Evolutionary conservation across 2,888 invertebrate genomes (phyloP), one percentile per base, ranked within the genome.

Genomic region (Spilosoma lubricipeda): DNA sequence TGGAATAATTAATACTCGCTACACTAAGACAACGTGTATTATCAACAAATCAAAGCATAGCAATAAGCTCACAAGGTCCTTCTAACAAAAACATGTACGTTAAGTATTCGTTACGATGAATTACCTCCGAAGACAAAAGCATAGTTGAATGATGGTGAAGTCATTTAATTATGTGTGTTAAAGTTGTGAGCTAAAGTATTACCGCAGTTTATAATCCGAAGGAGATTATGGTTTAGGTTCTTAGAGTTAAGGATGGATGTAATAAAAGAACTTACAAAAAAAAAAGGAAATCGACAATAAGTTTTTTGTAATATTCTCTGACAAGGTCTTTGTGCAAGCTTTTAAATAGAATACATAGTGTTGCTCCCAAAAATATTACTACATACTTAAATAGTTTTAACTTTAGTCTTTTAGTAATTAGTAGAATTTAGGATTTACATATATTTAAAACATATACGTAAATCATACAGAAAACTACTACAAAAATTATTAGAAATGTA

Each of bases 31-130:
- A 70, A 70, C 23, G 30, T 64, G 33, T 36, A 23, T 45, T 63
- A 83, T 80, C 77, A 81, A 81, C 77, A 77, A 77, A 85, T 80
- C 80, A 82, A 77, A 80, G 69, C 73, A 76, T 72, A 80, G 71
- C 79, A 77, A 72, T 68, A 77, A 71, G 56, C 69, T 33, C 48
- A 67, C 81, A 81, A 86, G 86, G 85, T 70, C 81, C 45, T 30
- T n/a, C 72, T 67, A 68, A 76, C 77, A 75, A 79, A 81, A 83
- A 72, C 33, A 78, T 72, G 82, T 75, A 75, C n/a, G 27, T 59
- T 66, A 30, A 68, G 71, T 77, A 77, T 77, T 77, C 66, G 78
- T 76, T 81, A 81, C 70, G 75, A 82, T 79, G 80, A 79, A 82
- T 77, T 75, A 79, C 52, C 75, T 78, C 75, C 33, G 33, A 71